A percentile compares a stretch with the other conserved stretches of the same genome.
Evolutionary conservation across 2,113 vertebrate species (phyloP).

Genomic region (Epinephelus moara): DNA sequence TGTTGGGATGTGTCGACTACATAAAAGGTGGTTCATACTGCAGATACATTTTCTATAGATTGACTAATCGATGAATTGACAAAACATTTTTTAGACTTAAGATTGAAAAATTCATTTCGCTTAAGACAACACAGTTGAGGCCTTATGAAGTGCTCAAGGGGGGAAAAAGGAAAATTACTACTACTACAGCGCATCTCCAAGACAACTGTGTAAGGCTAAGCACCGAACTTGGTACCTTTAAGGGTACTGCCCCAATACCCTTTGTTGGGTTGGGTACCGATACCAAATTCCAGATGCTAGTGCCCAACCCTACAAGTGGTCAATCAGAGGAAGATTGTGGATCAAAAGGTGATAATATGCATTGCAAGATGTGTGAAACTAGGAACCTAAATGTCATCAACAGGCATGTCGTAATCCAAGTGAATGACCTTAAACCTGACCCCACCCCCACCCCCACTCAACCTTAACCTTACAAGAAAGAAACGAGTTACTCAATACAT

Average conservation of each 20-base stretch:
- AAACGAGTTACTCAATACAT: neutral
- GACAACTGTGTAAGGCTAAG: neutral
- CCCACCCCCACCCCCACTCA: neutral
- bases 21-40: neutral
- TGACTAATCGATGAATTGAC: neutral
- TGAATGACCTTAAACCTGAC: neutral
- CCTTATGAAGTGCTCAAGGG: too few species aligned
- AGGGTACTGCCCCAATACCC: too few species aligned
- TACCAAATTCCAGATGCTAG: too few species aligned
- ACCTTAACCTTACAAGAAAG: neutral
- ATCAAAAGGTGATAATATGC: neutral
- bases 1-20: slow-evolving; percentile 10
- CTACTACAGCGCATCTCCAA: neutral
- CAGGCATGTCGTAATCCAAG: neutral
- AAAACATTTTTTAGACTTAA: neutral
- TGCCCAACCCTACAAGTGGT: too few species aligned
- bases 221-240: too few species aligned
- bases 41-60: neutral
- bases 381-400: neutral
- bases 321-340: neutral
- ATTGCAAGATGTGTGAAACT: neutral
- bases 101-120: neutral
- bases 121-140: neutral
- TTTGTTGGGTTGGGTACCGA: too few species aligned
- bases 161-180: too few species aligned